Conservation (phyloP, 2,888 invertebrate species). For the Ochropacha duplaris region DNA sequence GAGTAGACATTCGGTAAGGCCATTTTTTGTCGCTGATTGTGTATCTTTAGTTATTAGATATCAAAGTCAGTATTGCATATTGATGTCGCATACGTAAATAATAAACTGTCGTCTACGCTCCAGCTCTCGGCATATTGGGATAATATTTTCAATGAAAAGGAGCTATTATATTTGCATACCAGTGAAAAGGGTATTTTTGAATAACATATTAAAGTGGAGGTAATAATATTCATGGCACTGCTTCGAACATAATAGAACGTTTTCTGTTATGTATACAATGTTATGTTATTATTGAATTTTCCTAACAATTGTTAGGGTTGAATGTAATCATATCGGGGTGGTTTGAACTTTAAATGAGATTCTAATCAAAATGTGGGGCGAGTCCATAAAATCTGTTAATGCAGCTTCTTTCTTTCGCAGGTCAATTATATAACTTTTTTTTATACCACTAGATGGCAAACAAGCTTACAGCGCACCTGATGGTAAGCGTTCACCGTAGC, state of each 20-base stretch:
- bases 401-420: no score
- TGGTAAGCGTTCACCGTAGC: no score
- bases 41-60: background rate
- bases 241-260: background rate
- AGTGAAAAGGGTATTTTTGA: background rate
- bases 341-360: no score
- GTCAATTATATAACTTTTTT: no score
- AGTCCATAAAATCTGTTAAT: no score
- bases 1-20: no score
- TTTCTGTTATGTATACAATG: background rate
- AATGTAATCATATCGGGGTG: background rate
- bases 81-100: background rate
- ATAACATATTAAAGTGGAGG: background rate
- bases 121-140: background rate
- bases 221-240: background rate
- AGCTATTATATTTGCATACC: background rate
- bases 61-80: background rate
- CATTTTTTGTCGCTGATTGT: no score
- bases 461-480: no score
- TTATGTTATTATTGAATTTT: background rate
- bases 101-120: background rate
- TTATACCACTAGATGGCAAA: no score
- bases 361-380: no score
- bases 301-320: background rate
- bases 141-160: background rate